Evolutionary conservation across 2,113 vertebrate species (phyloP).

Genomic region (Boulengeromyrus knoepffleri): DNA sequence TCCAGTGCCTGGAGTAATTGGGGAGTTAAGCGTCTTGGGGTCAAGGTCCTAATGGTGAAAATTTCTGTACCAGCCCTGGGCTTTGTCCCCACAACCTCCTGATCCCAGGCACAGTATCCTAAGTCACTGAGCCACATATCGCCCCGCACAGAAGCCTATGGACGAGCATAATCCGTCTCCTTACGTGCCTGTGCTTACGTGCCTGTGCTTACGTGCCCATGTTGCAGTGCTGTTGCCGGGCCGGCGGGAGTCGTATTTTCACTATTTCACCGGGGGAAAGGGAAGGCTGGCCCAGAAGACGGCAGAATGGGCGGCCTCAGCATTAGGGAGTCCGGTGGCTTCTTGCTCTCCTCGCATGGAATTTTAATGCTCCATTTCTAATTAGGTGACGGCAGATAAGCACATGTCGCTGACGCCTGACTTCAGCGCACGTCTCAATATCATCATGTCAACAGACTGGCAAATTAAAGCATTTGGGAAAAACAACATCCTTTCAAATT

Average conservation of each 20-base stretch:
- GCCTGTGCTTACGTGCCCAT: background rate
- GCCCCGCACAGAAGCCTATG: background rate
- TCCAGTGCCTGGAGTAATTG: background rate
- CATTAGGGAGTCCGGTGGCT: background rate
- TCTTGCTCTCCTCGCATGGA: background rate
- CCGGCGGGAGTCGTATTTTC: background rate
- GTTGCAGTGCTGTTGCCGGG: background rate
- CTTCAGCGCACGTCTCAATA: constrained; percentile 44
- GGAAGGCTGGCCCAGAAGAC: background rate
- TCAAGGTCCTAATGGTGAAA: background rate
- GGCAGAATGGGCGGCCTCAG: background rate
- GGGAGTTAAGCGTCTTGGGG: background rate
- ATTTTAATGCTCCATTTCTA: constrained; percentile 20
- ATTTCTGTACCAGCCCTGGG: background rate
- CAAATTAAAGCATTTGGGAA: constrained; percentile 43
- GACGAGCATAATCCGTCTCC: background rate
- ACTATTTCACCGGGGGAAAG: background rate
- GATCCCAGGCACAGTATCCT: background rate
- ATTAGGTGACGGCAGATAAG: constrained; percentile 29
- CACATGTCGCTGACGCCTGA: background rate
- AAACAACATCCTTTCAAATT: constrained; percentile 45
- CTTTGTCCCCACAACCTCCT: background rate
- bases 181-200: background rate
- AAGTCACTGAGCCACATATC: background rate
- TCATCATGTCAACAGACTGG: constrained; percentile 48